A percentile compares a stretch with the other conserved stretches of the same genome.
These are phyloP conservation scores for Forbesichthys papilliferus DNA, from an alignment of 2,113 vertebrate genomes.

Conservation along the genomic window DNA sequence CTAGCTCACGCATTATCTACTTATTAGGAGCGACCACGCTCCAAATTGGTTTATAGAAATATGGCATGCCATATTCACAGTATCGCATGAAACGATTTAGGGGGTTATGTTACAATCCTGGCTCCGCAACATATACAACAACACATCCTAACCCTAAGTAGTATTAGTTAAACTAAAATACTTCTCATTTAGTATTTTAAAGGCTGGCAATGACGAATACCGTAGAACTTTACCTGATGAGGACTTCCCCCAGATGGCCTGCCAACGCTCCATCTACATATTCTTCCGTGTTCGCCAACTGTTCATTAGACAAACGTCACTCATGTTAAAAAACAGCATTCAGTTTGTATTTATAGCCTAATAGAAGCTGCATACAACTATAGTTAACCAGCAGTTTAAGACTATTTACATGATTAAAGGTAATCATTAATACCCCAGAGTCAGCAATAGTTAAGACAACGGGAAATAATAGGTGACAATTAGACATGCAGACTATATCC, in stretches of 20 bases:
- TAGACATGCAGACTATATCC: no score
- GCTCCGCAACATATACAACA: no score
- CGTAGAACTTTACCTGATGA: constrained; percentile 84
- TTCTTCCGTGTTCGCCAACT: constrained; percentile 98
- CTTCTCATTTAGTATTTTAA: no score
- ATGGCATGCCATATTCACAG: background rate
- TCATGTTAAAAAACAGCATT: background rate
- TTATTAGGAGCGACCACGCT: background rate
- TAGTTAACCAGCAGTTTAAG: no score
- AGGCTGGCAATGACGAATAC: background rate
- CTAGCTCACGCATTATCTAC: background rate
- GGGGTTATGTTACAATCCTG: no score
- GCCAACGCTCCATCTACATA: constrained; percentile 97
- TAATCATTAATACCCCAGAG: no score
- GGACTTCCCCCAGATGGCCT: constrained; percentile 95
- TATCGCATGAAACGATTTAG: no score
- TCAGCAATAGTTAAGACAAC: no score
- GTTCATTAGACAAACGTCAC: background rate
- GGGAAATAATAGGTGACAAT: no score
- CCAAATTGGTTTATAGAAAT: background rate
- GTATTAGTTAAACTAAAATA: no score
- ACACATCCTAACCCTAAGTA: no score
- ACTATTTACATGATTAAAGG: no score
- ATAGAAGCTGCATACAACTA: background rate
- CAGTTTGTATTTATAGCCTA: background rate